Base-by-base conservation (phyloP, 1,140 invertebrate species). In the Drosophila pandora region DNA sequence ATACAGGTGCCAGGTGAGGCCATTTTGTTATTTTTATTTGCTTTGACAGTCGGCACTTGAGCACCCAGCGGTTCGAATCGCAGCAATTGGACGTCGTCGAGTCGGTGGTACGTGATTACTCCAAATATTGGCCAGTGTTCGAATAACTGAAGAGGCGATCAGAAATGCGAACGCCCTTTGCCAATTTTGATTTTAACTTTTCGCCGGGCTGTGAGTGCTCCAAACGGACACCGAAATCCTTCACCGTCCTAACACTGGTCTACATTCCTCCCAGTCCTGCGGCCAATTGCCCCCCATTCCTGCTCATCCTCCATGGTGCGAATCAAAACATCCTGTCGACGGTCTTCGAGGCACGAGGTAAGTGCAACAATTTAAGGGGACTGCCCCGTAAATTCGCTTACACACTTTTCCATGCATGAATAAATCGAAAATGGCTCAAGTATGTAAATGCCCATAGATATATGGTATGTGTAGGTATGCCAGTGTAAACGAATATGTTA, bases 1-100 rank as follows among this genome's bases (percentile, higher is more conserved):
- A 90, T 90, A 90, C 88, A 90, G 76, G 74, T 80, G 79, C 79
- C 79, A 81, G 69, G 79, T 83, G 73, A 83, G 74, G 74, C 79
- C 67, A 90, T 79, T 90, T 90, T 90, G 88, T 90, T 90, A 90
- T 90, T 90, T 90, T 90, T 87, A 90, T 90, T 90, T 87, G 71
- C 87, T 79, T 90, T 90, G 85, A 90, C 85, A 90, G 82, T 85
- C 81, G 77, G 81, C 81, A 90, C 81, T 84, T 90, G 85, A 88
- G 75, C 82, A 77, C 52, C 67, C 63, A 61, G 67, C 63, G 63
- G 58, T 43, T 43, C 41, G 41, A 45, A 62, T 64, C 59, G 60
- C 69, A 48, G 28, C 25, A 32, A 45, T 56, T 45, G 54, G 37
- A 41, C 43, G 22, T 41, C 41, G 9, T 22, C 45, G 30, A 47